Evolutionary conservation across 1,140 invertebrate species (phyloP).

Genomic region (Orussus abietinus): DNA sequence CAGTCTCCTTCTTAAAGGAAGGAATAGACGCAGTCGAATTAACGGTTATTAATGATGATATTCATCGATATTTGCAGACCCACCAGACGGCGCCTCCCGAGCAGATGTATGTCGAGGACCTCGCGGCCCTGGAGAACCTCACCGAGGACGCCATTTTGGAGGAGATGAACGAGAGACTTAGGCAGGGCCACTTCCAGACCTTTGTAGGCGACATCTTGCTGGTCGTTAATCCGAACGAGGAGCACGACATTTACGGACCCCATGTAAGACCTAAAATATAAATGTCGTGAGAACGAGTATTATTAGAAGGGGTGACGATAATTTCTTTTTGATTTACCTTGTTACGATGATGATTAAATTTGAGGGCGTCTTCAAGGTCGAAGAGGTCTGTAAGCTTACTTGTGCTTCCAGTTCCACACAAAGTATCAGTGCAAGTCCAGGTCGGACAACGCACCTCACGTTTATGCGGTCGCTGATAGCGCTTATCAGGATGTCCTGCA

Average conservation of each 20-base stretch:
- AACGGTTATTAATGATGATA: not conserved
- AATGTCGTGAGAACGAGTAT: too few species aligned
- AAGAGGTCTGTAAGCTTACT: too few species aligned
- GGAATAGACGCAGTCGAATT: too few species aligned
- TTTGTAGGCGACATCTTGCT: slow-evolving; percentile 88
- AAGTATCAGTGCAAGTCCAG: slow-evolving; percentile 82
- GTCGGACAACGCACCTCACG: slow-evolving; percentile 86
- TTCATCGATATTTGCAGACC: slow-evolving; percentile 21
- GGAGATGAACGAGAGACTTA: slow-evolving; percentile 68
- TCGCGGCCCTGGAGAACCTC: slow-evolving; percentile 75
- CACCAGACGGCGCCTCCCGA: slow-evolving; percentile 53
- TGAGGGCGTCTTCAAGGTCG: too few species aligned
- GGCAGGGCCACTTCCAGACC: slow-evolving; percentile 72
- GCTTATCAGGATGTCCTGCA: slow-evolving; percentile 83
- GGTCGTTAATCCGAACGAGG: slow-evolving; percentile 79
- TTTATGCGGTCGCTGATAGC: slow-evolving; percentile 82
- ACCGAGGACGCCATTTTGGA: slow-evolving; percentile 76
- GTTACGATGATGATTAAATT: too few species aligned
- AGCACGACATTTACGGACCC: slow-evolving; percentile 64
- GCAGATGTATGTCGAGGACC: slow-evolving; percentile 77
- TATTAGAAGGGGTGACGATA: too few species aligned
- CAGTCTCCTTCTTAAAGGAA: too few species aligned
- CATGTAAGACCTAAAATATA: too few species aligned
- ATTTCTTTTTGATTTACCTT: too few species aligned
- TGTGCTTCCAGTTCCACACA: slow-evolving; percentile 65